Evolutionary conservation across 2,888 invertebrate genomes (phyloP).

Genomic region (Prosapia bicincta): DNA sequence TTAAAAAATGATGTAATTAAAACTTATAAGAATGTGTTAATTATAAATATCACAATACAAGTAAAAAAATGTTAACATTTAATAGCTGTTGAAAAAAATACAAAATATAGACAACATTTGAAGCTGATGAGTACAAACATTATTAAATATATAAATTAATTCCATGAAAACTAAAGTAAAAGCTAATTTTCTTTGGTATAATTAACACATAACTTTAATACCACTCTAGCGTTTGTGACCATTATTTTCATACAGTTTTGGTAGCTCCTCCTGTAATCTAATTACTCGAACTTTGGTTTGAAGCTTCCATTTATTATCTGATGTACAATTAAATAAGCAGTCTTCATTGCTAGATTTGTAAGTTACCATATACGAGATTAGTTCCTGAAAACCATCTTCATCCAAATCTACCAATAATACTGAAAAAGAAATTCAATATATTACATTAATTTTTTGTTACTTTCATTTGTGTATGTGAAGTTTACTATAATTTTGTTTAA

Average conservation of each 20-base stretch:
- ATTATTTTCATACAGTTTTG: conserved; percentile 58
- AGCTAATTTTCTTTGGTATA: not conserved
- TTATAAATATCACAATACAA: too few relatives aligned
- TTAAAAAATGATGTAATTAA: too few relatives aligned
- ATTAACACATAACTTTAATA: not conserved
- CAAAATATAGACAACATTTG: too few relatives aligned
- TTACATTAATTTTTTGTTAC: too few relatives aligned
- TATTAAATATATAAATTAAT: too few relatives aligned
- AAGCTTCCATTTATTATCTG: conserved; percentile 54
- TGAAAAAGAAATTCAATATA: conserved; percentile 24
- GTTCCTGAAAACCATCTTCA: conserved; percentile 69
- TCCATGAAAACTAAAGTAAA: not conserved
- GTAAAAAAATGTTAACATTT: too few relatives aligned
- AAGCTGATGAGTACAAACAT: too few relatives aligned
- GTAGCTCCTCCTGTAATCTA: conserved; percentile 67
- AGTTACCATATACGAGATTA: conserved; percentile 71
- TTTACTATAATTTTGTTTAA: too few relatives aligned
- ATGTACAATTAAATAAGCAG: not conserved
- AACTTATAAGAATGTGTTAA: too few relatives aligned
- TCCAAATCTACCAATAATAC: conserved; percentile 71
- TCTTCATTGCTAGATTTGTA: conserved; percentile 47
- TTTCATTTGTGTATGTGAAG: too few relatives aligned
- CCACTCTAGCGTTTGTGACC: not conserved
- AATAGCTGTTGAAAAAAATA: too few relatives aligned
- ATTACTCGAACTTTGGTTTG: conserved; percentile 66